Base-by-base conservation (phyloP, 2,888 invertebrate genomes). In the Amaurobius ferox region DNA sequence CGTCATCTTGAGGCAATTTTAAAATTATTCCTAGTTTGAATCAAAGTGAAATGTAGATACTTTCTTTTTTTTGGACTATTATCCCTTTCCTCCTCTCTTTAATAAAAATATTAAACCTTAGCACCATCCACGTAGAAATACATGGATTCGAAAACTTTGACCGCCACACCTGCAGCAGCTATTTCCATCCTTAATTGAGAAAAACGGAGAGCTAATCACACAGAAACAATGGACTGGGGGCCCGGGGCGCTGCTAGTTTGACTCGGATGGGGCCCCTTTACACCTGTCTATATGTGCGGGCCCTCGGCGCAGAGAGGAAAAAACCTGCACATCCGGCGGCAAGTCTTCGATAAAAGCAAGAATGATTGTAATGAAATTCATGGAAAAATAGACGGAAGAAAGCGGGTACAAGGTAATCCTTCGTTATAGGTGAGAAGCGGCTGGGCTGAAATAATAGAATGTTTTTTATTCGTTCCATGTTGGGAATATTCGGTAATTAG, bases 131-230 rank as follows among this genome's bases (percentile, higher is more conserved):
- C n/a, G n/a, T n/a, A n/a, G n/a, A n/a, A n/a, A n/a, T n/a, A n/a
- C 35, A 55, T 23, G 23, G 23, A 55, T 19, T 3, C 13, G 23
- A 55, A 19, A 19, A 1, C 23, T 55, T 55, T 55, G 55, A 55
- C 55, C 55, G 55, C 55, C 29, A 35, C 73, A 73, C 73, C 73
- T 67, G 67, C 48, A 32, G 16, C 35, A 32, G 9, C 29, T 48
- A 48, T 48, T 23, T 68, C 61, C 62, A 26, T 68, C 40, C 23
- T 62, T 78, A 78, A 78, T 78, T 70, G 67, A 55, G 55, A 66
- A 66, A 35, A 66, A 55, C 55, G 66, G 11, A 7, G 19, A 32
- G 66, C 66, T 66, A 66, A 66, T 66, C 26, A 67, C n/a, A 32
- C 61, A 26, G 6, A 61, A 70, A 70, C 70, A 70, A 78, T 78